These are phyloP conservation scores for Trachurus trachurus DNA, from an alignment of 2,797 vertebrate species.

Conservation along the genomic window DNA sequence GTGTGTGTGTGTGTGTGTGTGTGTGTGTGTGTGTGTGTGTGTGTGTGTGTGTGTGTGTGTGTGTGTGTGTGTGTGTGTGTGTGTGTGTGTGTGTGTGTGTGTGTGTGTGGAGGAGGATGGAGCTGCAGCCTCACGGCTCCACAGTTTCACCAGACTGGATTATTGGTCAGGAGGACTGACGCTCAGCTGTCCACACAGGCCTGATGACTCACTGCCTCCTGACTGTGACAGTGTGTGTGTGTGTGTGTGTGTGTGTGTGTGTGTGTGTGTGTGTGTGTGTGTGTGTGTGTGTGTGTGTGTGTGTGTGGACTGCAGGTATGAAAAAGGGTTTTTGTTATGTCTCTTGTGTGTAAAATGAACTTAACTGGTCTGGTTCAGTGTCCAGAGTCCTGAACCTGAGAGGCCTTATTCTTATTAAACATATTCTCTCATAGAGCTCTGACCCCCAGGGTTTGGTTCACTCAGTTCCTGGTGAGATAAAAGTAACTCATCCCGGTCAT, in stretches of 20 bases:
- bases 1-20: conserved; percentile 12
- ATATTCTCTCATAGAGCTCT: background rate
- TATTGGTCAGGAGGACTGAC: conserved; percentile 39
- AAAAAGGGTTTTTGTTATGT: background rate
- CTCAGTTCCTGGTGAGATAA: no score
- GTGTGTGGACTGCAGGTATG: background rate
- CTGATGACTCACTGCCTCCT: conserved; percentile 66
- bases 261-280: background rate
- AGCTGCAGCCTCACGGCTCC: conserved; percentile 33
- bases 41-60: conserved; percentile 13
- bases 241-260: background rate
- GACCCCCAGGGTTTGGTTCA: no score
- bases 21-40: conserved; percentile 12
- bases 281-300: conserved; percentile 9
- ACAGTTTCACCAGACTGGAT: conserved; percentile 63
- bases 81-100: conserved; percentile 13
- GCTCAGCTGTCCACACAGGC: conserved; percentile 39
- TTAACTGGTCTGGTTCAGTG: conserved; percentile 53
- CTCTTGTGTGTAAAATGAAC: conserved; percentile 23
- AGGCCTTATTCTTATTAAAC: background rate
- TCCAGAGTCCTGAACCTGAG: conserved; percentile 31
- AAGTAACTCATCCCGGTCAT: no score
- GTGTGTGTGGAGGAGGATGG: conserved; percentile 34
- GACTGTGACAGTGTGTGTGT: conserved; percentile 39
- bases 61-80: conserved; percentile 13